Conservation (phyloP, 2,113 vertebrate genomes). For the Murina feae region DNA sequence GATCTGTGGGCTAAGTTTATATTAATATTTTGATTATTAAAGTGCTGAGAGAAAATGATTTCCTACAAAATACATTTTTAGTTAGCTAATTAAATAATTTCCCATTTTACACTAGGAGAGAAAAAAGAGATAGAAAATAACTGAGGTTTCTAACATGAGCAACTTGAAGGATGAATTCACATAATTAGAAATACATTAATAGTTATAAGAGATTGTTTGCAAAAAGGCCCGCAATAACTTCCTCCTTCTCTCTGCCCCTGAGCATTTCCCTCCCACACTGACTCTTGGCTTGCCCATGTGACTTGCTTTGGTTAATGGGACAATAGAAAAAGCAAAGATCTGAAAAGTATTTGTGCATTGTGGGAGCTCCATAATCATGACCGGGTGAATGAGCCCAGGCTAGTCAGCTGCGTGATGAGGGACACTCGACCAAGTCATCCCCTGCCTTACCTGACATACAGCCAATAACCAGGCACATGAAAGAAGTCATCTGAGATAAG, state of each 20-base stretch:
- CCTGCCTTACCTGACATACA: neutral
- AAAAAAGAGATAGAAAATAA: conserved; percentile 43
- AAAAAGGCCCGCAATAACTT: conserved; percentile 2
- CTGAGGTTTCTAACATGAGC: conserved; percentile 30
- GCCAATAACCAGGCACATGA: neutral
- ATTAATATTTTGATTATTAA: conserved; percentile 56
- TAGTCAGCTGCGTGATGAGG: neutral
- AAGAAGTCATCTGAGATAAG: neutral
- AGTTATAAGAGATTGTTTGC: neutral
- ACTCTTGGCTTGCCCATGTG: neutral
- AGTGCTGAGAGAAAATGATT: conserved; percentile 52
- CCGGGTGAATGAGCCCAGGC: neutral
- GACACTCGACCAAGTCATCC: neutral
- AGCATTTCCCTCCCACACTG: neutral
- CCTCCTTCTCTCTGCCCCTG: neutral
- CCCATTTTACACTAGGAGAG: neutral
- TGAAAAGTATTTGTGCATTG: neutral
- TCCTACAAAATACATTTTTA: conserved; percentile 49
- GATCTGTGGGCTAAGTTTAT: conserved; percentile 55
- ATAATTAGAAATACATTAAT: conserved; percentile 27
- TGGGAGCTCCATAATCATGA: neutral
- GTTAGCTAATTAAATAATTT: conserved; percentile 58
- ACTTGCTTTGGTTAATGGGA: neutral
- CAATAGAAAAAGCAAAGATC: neutral
- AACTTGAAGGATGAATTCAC: neutral